Conservation (phyloP, 2,888 invertebrate species). For the Formica aserva region DNA sequence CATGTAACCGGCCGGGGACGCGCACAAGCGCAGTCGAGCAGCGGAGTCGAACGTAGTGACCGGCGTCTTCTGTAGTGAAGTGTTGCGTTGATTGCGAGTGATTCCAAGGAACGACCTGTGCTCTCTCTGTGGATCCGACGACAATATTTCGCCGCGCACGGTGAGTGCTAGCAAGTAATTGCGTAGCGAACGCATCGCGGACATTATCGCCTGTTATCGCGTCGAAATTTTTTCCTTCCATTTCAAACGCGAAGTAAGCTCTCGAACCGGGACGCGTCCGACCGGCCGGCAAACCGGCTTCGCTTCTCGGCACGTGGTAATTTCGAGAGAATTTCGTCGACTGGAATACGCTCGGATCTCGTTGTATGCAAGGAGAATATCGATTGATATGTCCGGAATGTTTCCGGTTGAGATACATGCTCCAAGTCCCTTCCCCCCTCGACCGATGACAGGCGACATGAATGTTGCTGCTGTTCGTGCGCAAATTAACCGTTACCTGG, state of each 20-base stretch:
- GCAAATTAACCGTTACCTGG: constrained; percentile 50
- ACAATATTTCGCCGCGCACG: constrained; percentile 68
- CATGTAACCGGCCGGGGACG: constrained; percentile 21
- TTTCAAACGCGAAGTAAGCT: background rate
- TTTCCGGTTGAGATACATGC: background rate
- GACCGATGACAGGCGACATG: constrained; percentile 54
- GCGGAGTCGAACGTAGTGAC: constrained; percentile 63
- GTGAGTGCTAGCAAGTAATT: constrained; percentile 62
- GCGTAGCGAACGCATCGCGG: background rate
- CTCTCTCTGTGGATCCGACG: constrained; percentile 63
- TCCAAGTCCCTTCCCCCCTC: background rate
- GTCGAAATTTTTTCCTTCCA: background rate
- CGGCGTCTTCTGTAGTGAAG: constrained; percentile 76
- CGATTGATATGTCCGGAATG: background rate
- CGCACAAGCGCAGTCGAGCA: constrained; percentile 66
- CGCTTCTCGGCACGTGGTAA: constrained; percentile 2
- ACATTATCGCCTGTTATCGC: background rate
- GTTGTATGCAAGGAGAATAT: background rate
- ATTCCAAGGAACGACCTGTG: constrained; percentile 60
- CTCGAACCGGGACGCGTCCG: constrained; percentile 3
- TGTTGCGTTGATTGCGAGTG: constrained; percentile 74
- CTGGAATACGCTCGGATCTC: background rate
- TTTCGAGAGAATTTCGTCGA: background rate
- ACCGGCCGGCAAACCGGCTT: constrained; percentile 11
- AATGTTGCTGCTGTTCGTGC: constrained; percentile 33